A percentile compares a stretch with the other conserved stretches of the same genome.
Conservation (phyloP, 2,888 invertebrate genomes). For the Ctena decussata region DNA sequence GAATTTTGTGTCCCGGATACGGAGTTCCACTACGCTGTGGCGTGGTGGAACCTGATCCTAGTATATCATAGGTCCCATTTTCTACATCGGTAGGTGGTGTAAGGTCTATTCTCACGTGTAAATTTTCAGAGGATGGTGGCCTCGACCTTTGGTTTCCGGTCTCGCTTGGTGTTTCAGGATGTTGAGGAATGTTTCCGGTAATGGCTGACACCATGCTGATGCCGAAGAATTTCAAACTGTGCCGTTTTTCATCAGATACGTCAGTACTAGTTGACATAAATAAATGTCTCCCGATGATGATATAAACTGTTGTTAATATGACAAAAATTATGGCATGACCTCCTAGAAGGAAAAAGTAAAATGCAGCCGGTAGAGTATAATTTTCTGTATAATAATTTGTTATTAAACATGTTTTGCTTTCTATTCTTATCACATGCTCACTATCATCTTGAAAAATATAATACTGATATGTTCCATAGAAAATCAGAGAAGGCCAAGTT, state of each 20-base stretch:
- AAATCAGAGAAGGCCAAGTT: constrained; percentile 64
- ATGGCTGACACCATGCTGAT: constrained; percentile 61
- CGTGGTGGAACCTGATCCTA: background rate
- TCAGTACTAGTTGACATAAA: constrained; percentile 56
- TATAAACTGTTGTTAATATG: constrained; percentile 55
- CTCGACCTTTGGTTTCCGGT: constrained; percentile 27
- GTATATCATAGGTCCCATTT: background rate
- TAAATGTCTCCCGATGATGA: constrained; percentile 58
- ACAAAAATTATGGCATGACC: constrained; percentile 63
- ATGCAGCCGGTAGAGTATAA: constrained; percentile 56
- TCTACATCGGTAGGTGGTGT: background rate
- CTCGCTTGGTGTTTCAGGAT: constrained; percentile 29
- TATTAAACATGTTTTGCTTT: constrained; percentile 55
- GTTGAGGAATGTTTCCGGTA: constrained; percentile 59
- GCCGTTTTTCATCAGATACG: constrained; percentile 47
- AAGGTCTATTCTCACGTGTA: background rate
- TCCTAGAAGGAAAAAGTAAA: constrained; percentile 62
- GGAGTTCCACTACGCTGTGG: background rate
- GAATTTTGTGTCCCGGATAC: background rate
- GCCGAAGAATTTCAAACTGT: constrained; percentile 61
- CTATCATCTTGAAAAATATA: constrained; percentile 20
- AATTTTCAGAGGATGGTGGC: constrained; percentile 54
- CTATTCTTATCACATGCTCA: constrained; percentile 18
- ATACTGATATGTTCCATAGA: constrained; percentile 60
- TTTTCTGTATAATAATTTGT: constrained; percentile 59